Evolutionary conservation across 2,888 invertebrate genomes (phyloP).

Genomic region (Chalcis sispes): DNA sequence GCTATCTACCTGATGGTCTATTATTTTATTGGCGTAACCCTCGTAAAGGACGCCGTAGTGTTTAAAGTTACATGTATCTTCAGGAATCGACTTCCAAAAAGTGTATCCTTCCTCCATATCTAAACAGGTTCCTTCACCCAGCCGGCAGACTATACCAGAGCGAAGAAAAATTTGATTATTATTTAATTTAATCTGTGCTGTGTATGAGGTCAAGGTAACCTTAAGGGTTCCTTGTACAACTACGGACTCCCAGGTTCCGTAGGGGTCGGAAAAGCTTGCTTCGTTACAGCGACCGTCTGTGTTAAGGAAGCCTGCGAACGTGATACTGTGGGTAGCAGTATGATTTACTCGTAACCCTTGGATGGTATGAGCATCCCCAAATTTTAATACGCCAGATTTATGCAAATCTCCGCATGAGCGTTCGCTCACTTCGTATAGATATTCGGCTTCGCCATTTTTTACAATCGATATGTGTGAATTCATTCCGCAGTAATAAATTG

Average conservation of each 20-base stretch:
- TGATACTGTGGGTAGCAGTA: background rate
- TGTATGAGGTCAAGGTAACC: background rate
- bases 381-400: background rate
- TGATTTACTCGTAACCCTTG: background rate
- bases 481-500: too few relatives aligned
- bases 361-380: background rate
- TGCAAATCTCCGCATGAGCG: background rate
- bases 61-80: background rate
- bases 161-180: conserved; percentile 37
- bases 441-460: too few relatives aligned
- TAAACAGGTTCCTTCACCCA: background rate
- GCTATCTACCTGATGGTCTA: background rate
- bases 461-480: background rate
- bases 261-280: conserved; percentile 55
- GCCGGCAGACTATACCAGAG: conserved; percentile 13
- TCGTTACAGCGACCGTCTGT: conserved; percentile 53
- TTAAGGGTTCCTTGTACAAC: conserved; percentile 39
- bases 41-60: background rate
- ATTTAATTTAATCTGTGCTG: conserved; percentile 32
- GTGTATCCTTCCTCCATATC: conserved; percentile 5
- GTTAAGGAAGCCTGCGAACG: background rate
- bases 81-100: background rate
- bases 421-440: too few relatives aligned
- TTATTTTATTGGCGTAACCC: background rate
- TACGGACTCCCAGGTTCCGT: conserved; percentile 54